These are phyloP conservation scores for Gastracanthus pulcherrimus DNA, from an alignment of 2,888 invertebrate species.

Conservation along the genomic window DNA sequence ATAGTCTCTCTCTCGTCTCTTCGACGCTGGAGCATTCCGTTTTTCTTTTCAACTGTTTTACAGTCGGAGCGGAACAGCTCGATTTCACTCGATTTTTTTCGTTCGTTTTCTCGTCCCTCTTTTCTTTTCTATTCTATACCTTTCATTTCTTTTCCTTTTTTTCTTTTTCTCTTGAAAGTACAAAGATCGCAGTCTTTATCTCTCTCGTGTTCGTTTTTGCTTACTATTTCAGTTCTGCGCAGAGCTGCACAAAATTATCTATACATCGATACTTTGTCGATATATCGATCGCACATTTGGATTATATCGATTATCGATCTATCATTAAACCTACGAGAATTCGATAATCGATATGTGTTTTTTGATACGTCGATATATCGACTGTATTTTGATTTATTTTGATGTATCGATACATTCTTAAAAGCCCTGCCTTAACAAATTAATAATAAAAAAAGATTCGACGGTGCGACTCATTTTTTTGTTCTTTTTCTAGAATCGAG, in stretches of 20 bases:
- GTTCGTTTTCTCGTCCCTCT: not conserved
- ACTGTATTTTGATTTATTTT: too few species aligned
- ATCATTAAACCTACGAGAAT: too few species aligned
- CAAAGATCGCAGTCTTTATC: conserved; percentile 58
- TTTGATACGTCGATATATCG: not conserved
- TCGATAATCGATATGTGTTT: not conserved
- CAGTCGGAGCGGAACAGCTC: conserved; percentile 21
- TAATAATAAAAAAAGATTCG: conserved; percentile 34
- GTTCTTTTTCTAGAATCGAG: conserved; percentile 22
- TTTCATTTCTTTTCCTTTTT: not conserved
- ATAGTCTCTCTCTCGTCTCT: conserved; percentile 44
- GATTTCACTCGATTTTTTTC: conserved; percentile 28
- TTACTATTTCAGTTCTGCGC: not conserved
- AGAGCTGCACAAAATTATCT: not conserved
- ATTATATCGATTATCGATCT: too few species aligned
- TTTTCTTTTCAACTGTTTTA: conserved; percentile 21
- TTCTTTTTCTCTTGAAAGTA: conserved; percentile 35
- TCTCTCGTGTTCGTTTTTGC: conserved; percentile 49
- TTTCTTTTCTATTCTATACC: not conserved
- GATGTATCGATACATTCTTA: conserved; percentile 2
- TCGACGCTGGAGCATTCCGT: conserved; percentile 50
- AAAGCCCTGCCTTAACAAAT: conserved; percentile 20
- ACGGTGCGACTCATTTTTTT: conserved; percentile 7
- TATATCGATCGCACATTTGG: not conserved
- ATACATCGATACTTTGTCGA: not conserved